Percentiles rank a stretch among this genome's conserved stretches.
phyloP scores from a whole-genome alignment of 2,113 vertebrate genomes.

The Archilochus colubris region DNA sequence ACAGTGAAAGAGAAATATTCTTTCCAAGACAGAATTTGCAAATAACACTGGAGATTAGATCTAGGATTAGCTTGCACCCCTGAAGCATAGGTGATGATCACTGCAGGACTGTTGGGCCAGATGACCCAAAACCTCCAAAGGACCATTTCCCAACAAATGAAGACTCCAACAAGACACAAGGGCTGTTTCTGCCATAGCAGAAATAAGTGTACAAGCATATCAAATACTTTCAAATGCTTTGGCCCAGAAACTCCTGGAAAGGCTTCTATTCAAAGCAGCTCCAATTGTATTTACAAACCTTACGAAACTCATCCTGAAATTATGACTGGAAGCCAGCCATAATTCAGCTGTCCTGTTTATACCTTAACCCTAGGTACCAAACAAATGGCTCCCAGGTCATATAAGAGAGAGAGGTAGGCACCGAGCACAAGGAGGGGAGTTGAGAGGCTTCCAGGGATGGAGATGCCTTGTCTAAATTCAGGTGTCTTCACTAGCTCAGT shows the following conservation, averaged over 20 bases:
- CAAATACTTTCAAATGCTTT: conserved; percentile 43
- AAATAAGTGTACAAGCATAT: conserved; percentile 25
- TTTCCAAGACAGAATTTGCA: conserved; percentile 12
- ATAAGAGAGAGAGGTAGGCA: neutral
- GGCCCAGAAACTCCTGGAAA: neutral
- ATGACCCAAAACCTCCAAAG: neutral
- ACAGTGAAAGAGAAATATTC: neutral
- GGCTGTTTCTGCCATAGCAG: neutral
- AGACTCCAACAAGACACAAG: conserved; percentile 1
- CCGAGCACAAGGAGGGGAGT: neutral
- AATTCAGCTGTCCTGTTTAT: conserved; percentile 11
- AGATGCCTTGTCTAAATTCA: neutral
- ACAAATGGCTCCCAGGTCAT: accelerated
- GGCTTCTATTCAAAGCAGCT: conserved; percentile 17
- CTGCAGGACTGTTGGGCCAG: conserved; percentile 22
- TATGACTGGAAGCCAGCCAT: conserved; percentile 9
- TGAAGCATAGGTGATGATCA: neutral
- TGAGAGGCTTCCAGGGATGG: neutral
- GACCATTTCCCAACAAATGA: conserved; percentile 29
- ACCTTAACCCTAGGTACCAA: neutral
- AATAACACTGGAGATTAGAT: neutral
- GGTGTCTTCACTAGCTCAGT: neutral
- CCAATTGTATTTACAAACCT: conserved; percentile 53
- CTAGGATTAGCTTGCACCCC: neutral
- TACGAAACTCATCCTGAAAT: conserved; percentile 44